Base-by-base conservation (phyloP, 2,797 vertebrate species). In the Protosalanx chinensis region DNA sequence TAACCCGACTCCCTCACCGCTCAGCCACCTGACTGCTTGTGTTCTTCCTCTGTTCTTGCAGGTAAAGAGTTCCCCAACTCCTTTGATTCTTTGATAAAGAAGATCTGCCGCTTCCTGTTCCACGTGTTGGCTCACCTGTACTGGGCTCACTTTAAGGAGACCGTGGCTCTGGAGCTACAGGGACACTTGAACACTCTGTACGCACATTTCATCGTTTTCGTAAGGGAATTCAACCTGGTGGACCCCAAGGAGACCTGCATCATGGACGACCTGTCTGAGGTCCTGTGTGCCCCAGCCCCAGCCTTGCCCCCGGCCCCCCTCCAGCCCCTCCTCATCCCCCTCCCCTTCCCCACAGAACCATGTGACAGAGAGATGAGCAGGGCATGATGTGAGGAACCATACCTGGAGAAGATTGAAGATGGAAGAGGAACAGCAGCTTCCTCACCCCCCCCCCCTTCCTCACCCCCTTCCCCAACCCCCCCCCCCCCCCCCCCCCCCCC, bases 121-220 rank as follows among this genome's bases (percentile, higher is more conserved):
- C 97, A 98, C 0, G 96, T 99, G 88, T 90, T 98, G 92, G 97
- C 96, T 69, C 98, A 99, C 92, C 97, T 99, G 91, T 99, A 99
- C 93, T 98, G 95, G 88, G 93, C 95, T 84, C 98, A 99, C 93
- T 99, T 98, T 93, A 97, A 97, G 88, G 97, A 98, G 93, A 98
- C 95, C 1, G 93, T 98, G 91, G 93, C 94, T 76, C 92, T 99
- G 80, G 96, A 98, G 88, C 94, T 99, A 84, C 97, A 98, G 77
- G 96, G 95, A 91, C 98, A 99, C 90, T 93, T 99, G 93, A 99
- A 99, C 93, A 97, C 97, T 59, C 94, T 98, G 77, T 99, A 98
- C 74, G 92, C 91, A 91, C 97, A 98, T 93, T 99, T 98, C 95
- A 95, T 98, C 82, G 94, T 98, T 91, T 99, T 98, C 85, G 93